A percentile compares a stretch with the other conserved stretches of the same genome.
phyloP scores from a whole-genome alignment of 2,113 vertebrate genomes.

The Raja brachyura region DNA sequence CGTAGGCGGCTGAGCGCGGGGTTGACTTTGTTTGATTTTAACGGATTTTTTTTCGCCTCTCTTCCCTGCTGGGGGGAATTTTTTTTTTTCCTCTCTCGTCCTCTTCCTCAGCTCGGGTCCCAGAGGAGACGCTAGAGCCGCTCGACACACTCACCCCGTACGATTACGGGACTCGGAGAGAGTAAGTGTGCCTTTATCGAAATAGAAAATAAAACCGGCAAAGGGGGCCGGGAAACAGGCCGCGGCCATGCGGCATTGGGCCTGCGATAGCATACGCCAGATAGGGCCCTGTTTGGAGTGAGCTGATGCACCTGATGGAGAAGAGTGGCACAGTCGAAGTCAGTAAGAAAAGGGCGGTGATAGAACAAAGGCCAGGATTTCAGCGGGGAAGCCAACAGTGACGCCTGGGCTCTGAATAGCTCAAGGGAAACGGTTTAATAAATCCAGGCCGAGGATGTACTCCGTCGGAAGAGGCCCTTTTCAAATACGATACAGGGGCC shows the following conservation, averaged over 20 bases:
- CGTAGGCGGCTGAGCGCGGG: conserved; percentile 25
- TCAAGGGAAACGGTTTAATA: neutral
- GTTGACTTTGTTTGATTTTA: conserved; percentile 39
- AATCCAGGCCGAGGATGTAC: neutral
- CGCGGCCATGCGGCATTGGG: conserved; percentile 34
- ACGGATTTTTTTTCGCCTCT: neutral
- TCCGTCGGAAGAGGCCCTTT: neutral
- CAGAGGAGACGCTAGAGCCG: neutral
- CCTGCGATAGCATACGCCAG: neutral
- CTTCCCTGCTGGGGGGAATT: neutral
- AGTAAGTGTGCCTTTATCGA: neutral
- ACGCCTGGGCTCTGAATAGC: neutral
- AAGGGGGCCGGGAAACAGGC: neutral
- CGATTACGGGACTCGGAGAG: neutral
- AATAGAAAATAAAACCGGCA: neutral
- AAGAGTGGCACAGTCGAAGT: neutral
- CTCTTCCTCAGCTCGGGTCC: neutral
- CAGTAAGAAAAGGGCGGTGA: neutral
- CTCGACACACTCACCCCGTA: neutral
- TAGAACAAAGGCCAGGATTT: neutral
- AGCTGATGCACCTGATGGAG: neutral
- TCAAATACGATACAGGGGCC: no score
- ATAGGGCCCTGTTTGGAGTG: neutral
- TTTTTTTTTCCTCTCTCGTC: neutral
- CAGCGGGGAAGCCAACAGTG: no score